Percentiles rank a stretch among this genome's conserved stretches.
These are phyloP conservation scores for Buteo buteo DNA, from an alignment of 2,113 vertebrate species.

Conservation along the genomic window DNA sequence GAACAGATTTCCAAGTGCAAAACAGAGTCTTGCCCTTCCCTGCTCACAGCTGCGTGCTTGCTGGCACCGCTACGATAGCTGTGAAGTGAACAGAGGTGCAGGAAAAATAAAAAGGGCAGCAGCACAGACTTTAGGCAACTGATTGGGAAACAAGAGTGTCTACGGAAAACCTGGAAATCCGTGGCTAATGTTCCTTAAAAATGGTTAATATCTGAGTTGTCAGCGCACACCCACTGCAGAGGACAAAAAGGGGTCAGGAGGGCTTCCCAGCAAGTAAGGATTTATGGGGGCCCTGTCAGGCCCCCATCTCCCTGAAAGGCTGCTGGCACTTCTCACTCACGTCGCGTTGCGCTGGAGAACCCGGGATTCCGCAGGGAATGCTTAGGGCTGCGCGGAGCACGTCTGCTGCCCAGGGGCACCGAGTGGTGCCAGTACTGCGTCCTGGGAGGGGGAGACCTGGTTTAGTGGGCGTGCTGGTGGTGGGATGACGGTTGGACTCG, in stretches of 20 bases:
- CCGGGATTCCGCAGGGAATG: background rate
- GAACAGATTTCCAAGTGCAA: background rate
- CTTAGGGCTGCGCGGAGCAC: background rate
- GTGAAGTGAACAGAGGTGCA: background rate
- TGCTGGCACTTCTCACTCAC: background rate
- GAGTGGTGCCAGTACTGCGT: background rate
- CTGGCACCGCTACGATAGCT: background rate
- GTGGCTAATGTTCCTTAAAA: background rate
- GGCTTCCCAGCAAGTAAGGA: background rate
- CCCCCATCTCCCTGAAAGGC: background rate
- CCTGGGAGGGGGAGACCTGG: background rate
- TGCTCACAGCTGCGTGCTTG: background rate
- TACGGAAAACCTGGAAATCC: background rate
- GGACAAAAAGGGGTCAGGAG: background rate
- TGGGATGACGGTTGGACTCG: too few species aligned
- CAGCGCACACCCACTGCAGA: background rate
- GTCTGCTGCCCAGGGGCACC: rapidly evolving
- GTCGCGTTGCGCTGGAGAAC: background rate
- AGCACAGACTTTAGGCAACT: background rate
- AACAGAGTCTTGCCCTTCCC: background rate
- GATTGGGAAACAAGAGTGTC: background rate
- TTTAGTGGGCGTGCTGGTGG: too few species aligned
- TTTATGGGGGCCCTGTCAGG: background rate
- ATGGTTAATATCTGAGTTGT: rapidly evolving
- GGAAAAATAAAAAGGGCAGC: background rate